These are phyloP conservation scores for Xenus cinereus DNA, from an alignment of 2,113 vertebrate species.

Conservation along the genomic window DNA sequence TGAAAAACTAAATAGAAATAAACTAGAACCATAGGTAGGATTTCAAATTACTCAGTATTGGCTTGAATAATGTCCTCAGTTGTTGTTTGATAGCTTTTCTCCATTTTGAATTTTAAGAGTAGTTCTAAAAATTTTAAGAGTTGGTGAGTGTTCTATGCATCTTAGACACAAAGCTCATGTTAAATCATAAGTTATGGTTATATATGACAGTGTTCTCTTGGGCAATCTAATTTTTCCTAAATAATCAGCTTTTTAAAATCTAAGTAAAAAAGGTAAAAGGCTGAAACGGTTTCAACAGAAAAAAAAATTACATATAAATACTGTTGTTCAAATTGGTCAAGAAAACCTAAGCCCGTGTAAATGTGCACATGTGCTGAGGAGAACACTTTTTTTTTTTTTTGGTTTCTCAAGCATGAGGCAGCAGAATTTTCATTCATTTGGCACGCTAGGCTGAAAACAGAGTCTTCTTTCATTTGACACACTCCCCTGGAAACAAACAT, in stretches of 20 bases:
- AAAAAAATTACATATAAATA: neutral
- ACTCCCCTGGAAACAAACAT: slow-evolving; percentile 61
- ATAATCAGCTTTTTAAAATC: neutral
- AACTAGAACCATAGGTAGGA: neutral
- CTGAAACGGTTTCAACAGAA: neutral
- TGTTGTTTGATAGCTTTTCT: neutral
- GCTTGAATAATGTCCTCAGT: neutral
- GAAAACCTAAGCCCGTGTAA: neutral
- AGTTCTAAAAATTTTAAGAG: neutral
- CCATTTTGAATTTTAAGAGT: neutral
- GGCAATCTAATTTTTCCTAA: neutral
- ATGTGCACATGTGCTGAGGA: neutral
- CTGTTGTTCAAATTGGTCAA: neutral
- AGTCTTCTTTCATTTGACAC: slow-evolving; percentile 54
- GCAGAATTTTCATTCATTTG: slow-evolving; percentile 69
- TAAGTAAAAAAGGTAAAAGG: neutral
- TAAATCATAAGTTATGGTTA: neutral
- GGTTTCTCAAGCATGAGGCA: slow-evolving; percentile 57
- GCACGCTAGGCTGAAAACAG: slow-evolving; percentile 26
- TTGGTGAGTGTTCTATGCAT: neutral
- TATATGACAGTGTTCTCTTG: neutral
- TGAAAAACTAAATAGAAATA: neutral
- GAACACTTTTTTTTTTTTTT: slow-evolving; percentile 35
- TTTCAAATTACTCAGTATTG: neutral
- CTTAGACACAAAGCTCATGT: neutral